Conservation (phyloP, 2,888 invertebrate species). For the Cephus pygmeus region DNA sequence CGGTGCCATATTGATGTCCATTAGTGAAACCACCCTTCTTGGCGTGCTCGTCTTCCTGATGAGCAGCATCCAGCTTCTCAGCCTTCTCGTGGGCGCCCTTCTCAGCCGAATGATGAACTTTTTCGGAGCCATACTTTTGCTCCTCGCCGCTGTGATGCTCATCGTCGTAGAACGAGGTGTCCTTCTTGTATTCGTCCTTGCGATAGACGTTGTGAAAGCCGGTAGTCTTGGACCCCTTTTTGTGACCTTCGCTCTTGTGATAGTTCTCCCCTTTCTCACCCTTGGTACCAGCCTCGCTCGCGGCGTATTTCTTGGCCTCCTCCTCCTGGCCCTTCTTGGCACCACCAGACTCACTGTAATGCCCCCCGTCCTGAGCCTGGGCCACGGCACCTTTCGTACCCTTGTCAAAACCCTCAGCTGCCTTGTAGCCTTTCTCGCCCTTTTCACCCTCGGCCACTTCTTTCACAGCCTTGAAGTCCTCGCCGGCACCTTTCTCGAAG, state of each 20-base stretch:
- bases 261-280: conserved; percentile 66
- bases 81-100: conserved; percentile 65
- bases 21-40: conserved; percentile 68
- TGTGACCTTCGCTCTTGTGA: conserved; percentile 68
- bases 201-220: conserved; percentile 72
- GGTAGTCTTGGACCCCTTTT: conserved; percentile 70
- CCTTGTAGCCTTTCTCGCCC: conserved; percentile 49
- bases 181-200: conserved; percentile 73
- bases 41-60: conserved; percentile 66
- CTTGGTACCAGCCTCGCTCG: conserved; percentile 64
- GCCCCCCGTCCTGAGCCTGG: conserved; percentile 39
- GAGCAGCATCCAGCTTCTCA: conserved; percentile 63
- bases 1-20: conserved; percentile 68
- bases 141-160: conserved; percentile 69
- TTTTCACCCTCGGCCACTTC: conserved; percentile 36
- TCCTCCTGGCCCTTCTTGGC: conserved; percentile 55
- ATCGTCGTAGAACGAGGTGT: conserved; percentile 71
- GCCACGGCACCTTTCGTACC: conserved; percentile 43
- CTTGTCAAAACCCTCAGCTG: conserved; percentile 45
- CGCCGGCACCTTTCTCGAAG: conserved; percentile 33
- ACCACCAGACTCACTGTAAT: conserved; percentile 63
- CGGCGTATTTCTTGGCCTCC: conserved; percentile 63
- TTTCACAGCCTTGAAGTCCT: conserved; percentile 37
- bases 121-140: conserved; percentile 68
- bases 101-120: conserved; percentile 65